Conservation (phyloP, 2,888 invertebrate species). For the Euzophera pinguis region DNA sequence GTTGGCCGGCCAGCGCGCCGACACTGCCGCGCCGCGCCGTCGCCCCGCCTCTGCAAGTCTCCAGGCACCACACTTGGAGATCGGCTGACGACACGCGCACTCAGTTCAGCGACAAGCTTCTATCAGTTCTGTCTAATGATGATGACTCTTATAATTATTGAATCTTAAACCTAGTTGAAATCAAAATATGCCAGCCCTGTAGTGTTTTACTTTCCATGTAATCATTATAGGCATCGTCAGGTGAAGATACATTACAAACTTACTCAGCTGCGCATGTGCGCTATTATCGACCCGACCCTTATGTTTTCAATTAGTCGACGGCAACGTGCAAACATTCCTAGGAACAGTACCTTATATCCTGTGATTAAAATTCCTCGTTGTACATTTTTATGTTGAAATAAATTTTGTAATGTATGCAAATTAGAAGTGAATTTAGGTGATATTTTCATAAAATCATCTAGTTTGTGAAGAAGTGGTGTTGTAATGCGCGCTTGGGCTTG, state of each 20-base stretch:
- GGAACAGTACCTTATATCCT: background rate
- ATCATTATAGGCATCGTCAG: background rate
- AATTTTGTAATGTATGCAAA: background rate
- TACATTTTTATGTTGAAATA: background rate
- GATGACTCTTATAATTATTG: background rate
- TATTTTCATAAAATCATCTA: too few species aligned
- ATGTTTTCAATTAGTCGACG: slow-evolving; percentile 2
- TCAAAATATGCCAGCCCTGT: background rate
- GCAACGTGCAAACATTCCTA: background rate
- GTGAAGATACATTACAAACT: background rate
- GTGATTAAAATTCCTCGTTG: background rate
- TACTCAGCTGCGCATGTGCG: slow-evolving; percentile 42
- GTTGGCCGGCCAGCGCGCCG: slow-evolving; percentile 39
- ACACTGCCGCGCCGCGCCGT: slow-evolving; percentile 37
- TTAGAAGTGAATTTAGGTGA: background rate
- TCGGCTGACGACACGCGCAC: slow-evolving; percentile 12
- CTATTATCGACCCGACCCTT: slow-evolving; percentile 34
- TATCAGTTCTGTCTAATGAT: background rate
- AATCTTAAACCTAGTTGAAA: background rate
- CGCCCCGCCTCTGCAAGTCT: slow-evolving; percentile 16
- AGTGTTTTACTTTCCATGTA: background rate
- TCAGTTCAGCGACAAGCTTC: background rate
- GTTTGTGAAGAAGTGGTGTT: slow-evolving; percentile 3
- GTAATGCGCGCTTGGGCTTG: slow-evolving; percentile 35
- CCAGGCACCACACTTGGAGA: background rate